These are phyloP conservation scores for Lagocephalus sceleratus DNA, from an alignment of 2,797 vertebrate species.

Conservation along the genomic window DNA sequence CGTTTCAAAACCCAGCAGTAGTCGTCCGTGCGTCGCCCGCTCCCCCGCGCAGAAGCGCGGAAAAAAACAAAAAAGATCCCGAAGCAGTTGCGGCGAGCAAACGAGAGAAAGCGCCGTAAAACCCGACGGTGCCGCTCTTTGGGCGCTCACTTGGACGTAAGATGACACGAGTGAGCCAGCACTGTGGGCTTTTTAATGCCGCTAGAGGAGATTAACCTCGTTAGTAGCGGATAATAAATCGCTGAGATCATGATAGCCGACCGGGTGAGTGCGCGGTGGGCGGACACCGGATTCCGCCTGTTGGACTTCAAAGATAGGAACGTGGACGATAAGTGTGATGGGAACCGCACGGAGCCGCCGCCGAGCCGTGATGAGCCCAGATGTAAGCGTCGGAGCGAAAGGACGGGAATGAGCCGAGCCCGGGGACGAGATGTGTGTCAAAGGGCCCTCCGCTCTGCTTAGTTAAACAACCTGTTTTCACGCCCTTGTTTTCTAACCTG, in stretches of 20 bases:
- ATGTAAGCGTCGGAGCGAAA: too few species aligned
- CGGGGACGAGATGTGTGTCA: conserved; percentile 4
- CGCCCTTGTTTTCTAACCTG: conserved; percentile 61
- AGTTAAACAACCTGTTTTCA: conserved; percentile 74
- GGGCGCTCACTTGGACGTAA: conserved; percentile 37
- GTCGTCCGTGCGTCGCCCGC: too few species aligned
- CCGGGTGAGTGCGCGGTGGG: conserved; percentile 28
- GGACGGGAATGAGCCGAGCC: conserved; percentile 5
- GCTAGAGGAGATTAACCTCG: conserved; percentile 57
- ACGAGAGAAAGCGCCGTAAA: conserved; percentile 2
- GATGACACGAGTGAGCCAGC: conserved; percentile 37
- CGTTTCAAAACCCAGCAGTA: not conserved
- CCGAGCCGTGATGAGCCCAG: not conserved
- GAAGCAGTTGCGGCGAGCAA: not conserved
- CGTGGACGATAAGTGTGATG: conserved; percentile 21
- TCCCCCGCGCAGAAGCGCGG: too few species aligned
- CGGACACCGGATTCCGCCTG: conserved; percentile 13
- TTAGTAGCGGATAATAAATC: conserved; percentile 47
- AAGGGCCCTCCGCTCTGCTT: conserved; percentile 43
- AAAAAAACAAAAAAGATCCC: not conserved
- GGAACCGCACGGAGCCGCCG: conserved; percentile 20
- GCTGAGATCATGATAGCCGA: conserved; percentile 20
- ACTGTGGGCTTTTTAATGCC: conserved; percentile 28
- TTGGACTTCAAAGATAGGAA: conserved; percentile 44
- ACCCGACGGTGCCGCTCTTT: conserved; percentile 13